Base-by-base conservation (phyloP, 2,797 vertebrate genomes). In the Melopsittacus undulatus region DNA sequence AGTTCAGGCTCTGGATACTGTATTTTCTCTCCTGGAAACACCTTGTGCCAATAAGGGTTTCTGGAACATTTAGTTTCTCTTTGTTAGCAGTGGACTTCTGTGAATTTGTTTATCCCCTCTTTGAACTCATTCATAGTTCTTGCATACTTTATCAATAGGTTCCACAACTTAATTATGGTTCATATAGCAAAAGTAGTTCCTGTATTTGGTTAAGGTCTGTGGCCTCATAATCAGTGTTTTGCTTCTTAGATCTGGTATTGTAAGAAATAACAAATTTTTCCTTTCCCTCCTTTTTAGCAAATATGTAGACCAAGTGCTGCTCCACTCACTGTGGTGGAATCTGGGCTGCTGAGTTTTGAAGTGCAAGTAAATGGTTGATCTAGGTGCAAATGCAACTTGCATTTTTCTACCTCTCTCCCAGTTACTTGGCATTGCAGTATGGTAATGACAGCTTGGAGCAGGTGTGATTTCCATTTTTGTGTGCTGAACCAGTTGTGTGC, bases 381-480 rank as follows among this genome's bases (percentile, higher is more conserved):
- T 82, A 36, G 14, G 18, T 94, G 57, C 9, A 62, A 82, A 61
- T 21, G 27, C 73, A 80, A 36, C 45, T 72, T n/a, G 11, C 13
- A 6, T 78, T 92, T 92, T 90, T 59, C 75, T 82, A 48, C 67
- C 32, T 68, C 54, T 68, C 7, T 92, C 29, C 27, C 27, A 51
- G 40, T 42, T 52, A 79, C 56, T 77, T 92, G 85, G 48, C 23
- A 13, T 38, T 40, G n/a, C 29, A 38, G 17, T 42, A 29, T 49
- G 43, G 46, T 91, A 83, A 88, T 73, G 83, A 95, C 77, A 92
- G 70, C 87, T 86, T 79, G 61, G 63, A 86, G 80, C 91, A 97
- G 85, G 91, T 94, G 94, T 84, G 45, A 78, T 61, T 91, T 79
- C 87, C 91, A 91, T 81, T 87, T 76, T 51, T 59, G 51, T 76